phyloP scores from a whole-genome alignment of 92 coral and sea anemone genomes.

The Nematostella vectensis region DNA sequence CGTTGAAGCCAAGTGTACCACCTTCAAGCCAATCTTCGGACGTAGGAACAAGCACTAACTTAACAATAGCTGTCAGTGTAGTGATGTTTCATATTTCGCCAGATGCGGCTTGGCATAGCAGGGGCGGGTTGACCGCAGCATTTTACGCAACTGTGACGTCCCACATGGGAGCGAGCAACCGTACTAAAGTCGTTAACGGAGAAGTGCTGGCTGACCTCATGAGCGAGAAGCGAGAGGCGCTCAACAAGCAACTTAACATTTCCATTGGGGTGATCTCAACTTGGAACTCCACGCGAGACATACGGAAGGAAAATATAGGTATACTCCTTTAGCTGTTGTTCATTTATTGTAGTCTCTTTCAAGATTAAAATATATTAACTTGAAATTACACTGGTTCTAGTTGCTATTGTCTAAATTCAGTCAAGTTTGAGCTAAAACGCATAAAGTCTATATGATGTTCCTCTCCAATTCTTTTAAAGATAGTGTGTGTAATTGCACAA shows the following conservation, averaged over 20 bases:
- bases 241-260: conserved; percentile 44
- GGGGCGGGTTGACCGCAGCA: conserved; percentile 33
- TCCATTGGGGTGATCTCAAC: conserved; percentile 40
- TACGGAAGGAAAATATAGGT: too few relatives aligned
- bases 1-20: neutral
- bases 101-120: conserved; percentile 7
- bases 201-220: conserved; percentile 35
- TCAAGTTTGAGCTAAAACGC: too few relatives aligned
- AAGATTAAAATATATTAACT: too few relatives aligned
- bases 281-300: too few relatives aligned
- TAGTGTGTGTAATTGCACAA: too few relatives aligned
- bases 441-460: too few relatives aligned
- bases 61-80: conserved; percentile 33
- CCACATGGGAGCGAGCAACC: conserved; percentile 31
- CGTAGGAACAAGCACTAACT: too few relatives aligned
- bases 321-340: too few relatives aligned
- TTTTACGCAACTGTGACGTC: conserved; percentile 51
- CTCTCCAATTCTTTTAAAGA: too few relatives aligned
- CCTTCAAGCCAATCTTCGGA: neutral
- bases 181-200: conserved; percentile 42
- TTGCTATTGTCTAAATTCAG: too few relatives aligned
- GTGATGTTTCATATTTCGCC: conserved; percentile 49
- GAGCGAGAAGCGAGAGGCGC: conserved; percentile 27
- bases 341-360: conserved; percentile 11
- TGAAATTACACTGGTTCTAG: too few relatives aligned